These are phyloP conservation scores for Anarrhichthys ocellatus DNA, from an alignment of 2,113 vertebrate species.

Conservation along the genomic window DNA sequence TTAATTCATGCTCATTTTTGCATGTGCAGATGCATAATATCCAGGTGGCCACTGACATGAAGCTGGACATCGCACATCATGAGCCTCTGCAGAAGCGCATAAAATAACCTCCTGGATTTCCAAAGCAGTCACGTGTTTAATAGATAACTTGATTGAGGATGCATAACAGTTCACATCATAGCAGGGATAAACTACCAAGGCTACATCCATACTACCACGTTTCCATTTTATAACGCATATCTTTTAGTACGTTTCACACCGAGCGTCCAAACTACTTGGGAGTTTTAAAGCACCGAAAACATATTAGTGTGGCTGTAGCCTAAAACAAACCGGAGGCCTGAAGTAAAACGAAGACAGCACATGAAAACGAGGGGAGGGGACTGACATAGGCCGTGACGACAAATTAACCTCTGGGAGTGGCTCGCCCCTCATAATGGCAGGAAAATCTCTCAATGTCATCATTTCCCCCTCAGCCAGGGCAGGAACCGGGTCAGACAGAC, in stretches of 20 bases:
- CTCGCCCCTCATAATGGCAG: slow-evolving; percentile 73
- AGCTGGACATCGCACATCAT: background rate
- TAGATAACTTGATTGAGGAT: background rate
- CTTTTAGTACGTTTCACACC: too few species aligned
- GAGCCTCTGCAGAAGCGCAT: background rate
- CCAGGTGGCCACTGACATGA: slow-evolving; percentile 41
- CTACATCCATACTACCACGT: too few species aligned
- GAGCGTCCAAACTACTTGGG: too few species aligned
- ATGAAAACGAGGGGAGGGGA: slow-evolving; percentile 20
- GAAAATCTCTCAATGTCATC: slow-evolving; percentile 76
- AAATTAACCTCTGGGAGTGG: slow-evolving; percentile 61
- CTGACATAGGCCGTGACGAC: slow-evolving; percentile 28
- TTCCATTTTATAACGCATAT: too few species aligned
- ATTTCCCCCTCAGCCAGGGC: slow-evolving; percentile 54
- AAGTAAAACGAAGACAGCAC: background rate
- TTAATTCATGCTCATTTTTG: slow-evolving; percentile 44
- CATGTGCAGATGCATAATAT: slow-evolving; percentile 14
- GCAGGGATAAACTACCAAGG: too few species aligned
- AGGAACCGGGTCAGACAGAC: slow-evolving; percentile 75
- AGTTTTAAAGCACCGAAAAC: too few species aligned
- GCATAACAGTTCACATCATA: background rate
- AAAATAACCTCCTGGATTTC: background rate
- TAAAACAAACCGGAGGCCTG: slow-evolving; percentile 23
- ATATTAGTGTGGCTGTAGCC: too few species aligned
- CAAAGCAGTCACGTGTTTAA: background rate